Conservation (phyloP, 2,797 vertebrate species). For the Dermochelys coriacea region DNA sequence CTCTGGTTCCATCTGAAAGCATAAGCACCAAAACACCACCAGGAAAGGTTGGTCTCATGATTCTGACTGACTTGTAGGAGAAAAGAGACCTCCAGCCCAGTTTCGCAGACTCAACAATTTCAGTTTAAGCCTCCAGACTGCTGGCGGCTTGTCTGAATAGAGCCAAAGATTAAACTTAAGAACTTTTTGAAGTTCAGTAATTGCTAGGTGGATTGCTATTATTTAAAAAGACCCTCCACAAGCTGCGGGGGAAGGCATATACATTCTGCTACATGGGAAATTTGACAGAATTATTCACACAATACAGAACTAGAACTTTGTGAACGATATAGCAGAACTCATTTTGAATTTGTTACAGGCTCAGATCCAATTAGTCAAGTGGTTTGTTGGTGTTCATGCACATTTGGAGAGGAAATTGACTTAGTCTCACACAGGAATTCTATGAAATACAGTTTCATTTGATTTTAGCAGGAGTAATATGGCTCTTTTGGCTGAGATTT, state of each 20-base stretch:
- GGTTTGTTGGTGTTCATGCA: not conserved
- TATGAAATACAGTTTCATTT: not conserved
- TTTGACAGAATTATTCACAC: not conserved
- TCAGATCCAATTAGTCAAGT: not conserved
- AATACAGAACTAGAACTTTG: not conserved
- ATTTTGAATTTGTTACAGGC: not conserved
- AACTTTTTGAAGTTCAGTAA: not conserved
- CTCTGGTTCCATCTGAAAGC: not conserved
- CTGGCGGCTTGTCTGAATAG: not conserved
- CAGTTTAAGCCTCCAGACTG: not conserved
- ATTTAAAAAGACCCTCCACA: not conserved
- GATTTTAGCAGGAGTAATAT: not conserved
- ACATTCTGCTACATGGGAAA: not conserved
- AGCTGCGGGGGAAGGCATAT: not conserved
- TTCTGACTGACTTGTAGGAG: not conserved
- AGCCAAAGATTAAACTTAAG: not conserved
- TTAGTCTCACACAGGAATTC: not conserved
- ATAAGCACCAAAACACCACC: not conserved
- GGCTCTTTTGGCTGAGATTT: not conserved
- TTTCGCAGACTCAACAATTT: not conserved
- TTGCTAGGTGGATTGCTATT: not conserved
- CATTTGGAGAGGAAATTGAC: not conserved
- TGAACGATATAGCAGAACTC: not conserved
- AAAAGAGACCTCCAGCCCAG: not conserved
- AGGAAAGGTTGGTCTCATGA: not conserved